Evolutionary conservation across 2,113 vertebrate genomes (phyloP).

Genomic region (Terrapene triunguis): DNA sequence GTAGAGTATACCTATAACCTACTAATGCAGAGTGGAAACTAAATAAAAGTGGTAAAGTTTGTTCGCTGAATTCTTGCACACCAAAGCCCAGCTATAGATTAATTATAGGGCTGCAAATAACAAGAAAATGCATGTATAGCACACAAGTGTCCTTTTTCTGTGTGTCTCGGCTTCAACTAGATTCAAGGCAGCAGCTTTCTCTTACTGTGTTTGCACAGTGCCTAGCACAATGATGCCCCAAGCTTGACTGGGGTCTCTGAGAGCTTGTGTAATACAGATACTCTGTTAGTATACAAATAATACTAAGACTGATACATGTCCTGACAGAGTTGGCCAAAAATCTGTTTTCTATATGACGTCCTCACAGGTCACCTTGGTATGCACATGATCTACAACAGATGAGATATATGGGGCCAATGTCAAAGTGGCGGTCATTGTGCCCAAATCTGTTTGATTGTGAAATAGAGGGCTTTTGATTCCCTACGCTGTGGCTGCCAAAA

Average conservation of each 20-base stretch:
- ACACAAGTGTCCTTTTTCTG: background rate
- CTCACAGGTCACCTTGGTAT: fast-evolving
- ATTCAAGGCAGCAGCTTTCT: background rate
- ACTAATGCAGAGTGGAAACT: background rate
- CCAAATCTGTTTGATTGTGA: background rate
- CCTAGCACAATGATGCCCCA: background rate
- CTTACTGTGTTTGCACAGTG: background rate
- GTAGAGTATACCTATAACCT: background rate
- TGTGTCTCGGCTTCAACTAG: background rate
- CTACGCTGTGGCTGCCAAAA: background rate
- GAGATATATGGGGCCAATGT: background rate
- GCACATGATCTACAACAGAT: background rate
- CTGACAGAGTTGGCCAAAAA: background rate
- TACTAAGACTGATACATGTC: background rate
- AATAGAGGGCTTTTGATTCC: background rate
- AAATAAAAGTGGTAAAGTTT: background rate
- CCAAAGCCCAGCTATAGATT: background rate
- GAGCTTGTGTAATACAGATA: background rate
- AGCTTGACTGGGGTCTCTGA: background rate
- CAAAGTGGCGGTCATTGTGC: background rate
- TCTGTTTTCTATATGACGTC: background rate
- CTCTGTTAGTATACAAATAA: background rate
- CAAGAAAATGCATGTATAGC: background rate
- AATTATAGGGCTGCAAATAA: background rate
- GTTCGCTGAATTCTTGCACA: background rate